Percentiles rank a stretch among this genome's conserved stretches.
Evolutionary conservation across 1,140 invertebrate species (phyloP).

Genomic region (Hetaerina americana): DNA sequence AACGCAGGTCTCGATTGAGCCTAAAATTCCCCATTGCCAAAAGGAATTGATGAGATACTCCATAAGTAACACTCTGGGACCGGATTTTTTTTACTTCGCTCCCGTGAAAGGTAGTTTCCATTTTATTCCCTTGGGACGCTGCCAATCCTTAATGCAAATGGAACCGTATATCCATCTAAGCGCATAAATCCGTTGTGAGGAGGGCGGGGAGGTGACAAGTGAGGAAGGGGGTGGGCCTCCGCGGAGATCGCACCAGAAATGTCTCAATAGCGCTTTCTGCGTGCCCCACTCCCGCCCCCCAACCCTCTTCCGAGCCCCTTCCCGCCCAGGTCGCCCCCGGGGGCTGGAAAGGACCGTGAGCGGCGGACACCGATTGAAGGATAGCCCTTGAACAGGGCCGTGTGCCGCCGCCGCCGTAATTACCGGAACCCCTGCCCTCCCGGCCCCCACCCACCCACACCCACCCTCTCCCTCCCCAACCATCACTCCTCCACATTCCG

Average conservation of each 20-base stretch:
- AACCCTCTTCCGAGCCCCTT: too few species aligned
- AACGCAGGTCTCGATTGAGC: neutral
- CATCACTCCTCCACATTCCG: too few species aligned
- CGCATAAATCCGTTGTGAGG: neutral
- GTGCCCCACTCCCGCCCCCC: too few species aligned
- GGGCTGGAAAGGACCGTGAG: too few species aligned
- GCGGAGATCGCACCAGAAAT: neutral
- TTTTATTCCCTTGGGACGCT: neutral
- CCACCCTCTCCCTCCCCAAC: too few species aligned
- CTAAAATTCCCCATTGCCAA: neutral
- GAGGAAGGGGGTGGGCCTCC: neutral
- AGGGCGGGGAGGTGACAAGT: neutral
- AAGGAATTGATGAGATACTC: neutral
- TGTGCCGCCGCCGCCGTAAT: too few species aligned
- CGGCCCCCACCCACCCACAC: too few species aligned
- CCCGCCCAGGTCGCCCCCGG: too few species aligned
- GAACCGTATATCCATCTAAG: neutral
- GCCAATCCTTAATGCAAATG: neutral
- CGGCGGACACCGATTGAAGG: too few species aligned
- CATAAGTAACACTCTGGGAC: neutral
- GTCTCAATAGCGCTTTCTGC: neutral
- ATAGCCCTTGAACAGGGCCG: too few species aligned
- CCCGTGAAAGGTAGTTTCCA: neutral
- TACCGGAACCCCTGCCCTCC: too few species aligned
- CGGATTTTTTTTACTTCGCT: neutral